Evolutionary conservation across 1,140 invertebrate species (phyloP).

Genomic region (Sminthurinus signatus): DNA sequence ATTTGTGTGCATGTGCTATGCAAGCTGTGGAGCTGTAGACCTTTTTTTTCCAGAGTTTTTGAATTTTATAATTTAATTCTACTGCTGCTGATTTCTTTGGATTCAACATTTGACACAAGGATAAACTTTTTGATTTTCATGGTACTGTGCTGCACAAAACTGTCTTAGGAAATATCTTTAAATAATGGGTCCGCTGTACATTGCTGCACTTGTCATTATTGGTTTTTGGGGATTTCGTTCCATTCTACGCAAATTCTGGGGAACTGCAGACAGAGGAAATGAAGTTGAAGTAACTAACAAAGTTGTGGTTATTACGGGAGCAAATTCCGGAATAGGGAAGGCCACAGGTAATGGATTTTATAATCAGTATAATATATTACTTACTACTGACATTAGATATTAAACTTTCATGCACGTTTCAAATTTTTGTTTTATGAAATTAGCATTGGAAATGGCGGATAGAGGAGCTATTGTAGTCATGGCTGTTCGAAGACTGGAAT

Average conservation of each 20-base stretch:
- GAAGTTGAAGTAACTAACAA: conserved; percentile 40
- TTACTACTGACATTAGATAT: neutral
- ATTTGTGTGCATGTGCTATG: no score
- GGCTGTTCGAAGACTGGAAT: conserved; percentile 60
- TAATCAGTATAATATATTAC: neutral
- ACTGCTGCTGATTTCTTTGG: no score
- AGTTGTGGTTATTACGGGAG: conserved; percentile 55
- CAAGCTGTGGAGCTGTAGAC: no score
- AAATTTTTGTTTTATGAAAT: conserved; percentile 52
- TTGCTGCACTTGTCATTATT: neutral
- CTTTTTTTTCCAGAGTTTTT: no score
- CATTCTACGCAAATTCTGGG: neutral
- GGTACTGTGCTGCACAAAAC: no score
- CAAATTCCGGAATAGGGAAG: conserved; percentile 57
- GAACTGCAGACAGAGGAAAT: neutral
- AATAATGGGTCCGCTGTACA: neutral
- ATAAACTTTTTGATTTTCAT: no score
- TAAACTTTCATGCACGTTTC: neutral
- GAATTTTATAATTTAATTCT: no score
- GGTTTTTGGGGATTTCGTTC: neutral
- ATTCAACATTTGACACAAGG: no score
- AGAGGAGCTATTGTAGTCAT: conserved; percentile 64
- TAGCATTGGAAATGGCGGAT: conserved; percentile 56
- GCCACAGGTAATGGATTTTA: conserved; percentile 49
- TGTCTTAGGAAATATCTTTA: no score